These are phyloP conservation scores for Dicyrtomina minuta DNA, from an alignment of 2,888 invertebrate species.

Conservation along the genomic window DNA sequence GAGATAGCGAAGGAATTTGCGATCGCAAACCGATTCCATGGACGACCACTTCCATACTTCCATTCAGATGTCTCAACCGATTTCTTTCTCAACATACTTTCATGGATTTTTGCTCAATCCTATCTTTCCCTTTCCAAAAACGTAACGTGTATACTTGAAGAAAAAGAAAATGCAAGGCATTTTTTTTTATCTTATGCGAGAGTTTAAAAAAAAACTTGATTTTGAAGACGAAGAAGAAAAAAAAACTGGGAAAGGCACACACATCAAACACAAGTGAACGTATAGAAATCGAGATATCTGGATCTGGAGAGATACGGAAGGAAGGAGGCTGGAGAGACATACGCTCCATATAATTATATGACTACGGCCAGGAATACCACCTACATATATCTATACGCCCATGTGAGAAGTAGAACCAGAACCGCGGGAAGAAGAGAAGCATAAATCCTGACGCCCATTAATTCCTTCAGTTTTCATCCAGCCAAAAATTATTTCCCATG, in stretches of 20 bases:
- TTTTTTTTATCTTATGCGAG: background rate
- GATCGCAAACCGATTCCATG: slow-evolving; percentile 6
- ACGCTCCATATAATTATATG: background rate
- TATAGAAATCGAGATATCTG: too few species aligned
- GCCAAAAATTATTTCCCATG: background rate
- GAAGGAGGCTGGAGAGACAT: background rate
- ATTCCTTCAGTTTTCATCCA: slow-evolving; percentile 10
- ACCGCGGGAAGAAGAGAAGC: background rate
- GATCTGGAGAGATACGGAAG: background rate
- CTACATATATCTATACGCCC: background rate
- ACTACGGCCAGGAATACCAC: background rate
- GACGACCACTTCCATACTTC: background rate
- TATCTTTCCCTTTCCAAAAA: background rate
- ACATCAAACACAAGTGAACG: too few species aligned
- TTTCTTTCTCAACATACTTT: background rate
- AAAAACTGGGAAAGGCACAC: background rate
- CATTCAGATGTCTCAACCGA: background rate
- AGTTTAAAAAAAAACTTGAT: background rate
- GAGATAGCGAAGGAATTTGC: too few species aligned
- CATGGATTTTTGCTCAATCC: too few species aligned
- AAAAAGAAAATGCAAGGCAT: background rate
- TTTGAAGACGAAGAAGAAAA: background rate
- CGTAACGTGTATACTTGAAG: too few species aligned
- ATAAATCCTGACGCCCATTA: slow-evolving; percentile 21
- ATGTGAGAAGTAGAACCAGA: background rate